Percentiles rank a stretch among this genome's conserved stretches.
phyloP scores from a whole-genome alignment of 2,797 vertebrate genomes.

The Pipistrellus kuhlii region DNA sequence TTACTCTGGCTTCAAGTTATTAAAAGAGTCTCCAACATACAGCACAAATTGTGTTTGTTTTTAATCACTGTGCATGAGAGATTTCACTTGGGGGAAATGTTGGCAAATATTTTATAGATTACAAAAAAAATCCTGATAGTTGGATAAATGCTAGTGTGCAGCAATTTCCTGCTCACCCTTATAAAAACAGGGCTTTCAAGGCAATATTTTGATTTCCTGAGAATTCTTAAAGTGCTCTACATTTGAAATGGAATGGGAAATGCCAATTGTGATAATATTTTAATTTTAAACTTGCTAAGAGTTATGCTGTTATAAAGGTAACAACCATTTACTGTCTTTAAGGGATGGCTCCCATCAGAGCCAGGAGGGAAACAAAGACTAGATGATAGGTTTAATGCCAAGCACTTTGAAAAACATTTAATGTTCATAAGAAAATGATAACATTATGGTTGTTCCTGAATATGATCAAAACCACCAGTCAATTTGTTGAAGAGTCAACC shows the following conservation, averaged over 20 bases:
- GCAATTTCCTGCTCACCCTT: conserved; percentile 59
- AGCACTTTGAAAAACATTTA: conserved; percentile 9
- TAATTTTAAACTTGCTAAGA: conserved; percentile 69
- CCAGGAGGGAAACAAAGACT: neutral
- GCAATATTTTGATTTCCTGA: conserved; percentile 75
- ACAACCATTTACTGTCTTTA: conserved; percentile 21
- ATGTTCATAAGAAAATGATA: neutral
- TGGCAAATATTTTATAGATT: conserved; percentile 70
- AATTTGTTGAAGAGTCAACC: neutral
- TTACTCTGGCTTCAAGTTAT: conserved; percentile 61
- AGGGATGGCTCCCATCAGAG: conserved; percentile 12
- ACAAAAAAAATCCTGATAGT: conserved; percentile 63
- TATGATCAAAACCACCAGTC: neutral
- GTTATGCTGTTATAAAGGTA: conserved; percentile 58
- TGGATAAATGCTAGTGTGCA: conserved; percentile 57
- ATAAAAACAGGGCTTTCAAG: conserved; percentile 61
- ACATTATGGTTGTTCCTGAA: neutral
- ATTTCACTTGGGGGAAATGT: conserved; percentile 51
- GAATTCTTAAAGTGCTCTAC: conserved; percentile 41
- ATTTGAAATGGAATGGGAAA: conserved; percentile 66
- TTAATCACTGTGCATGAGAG: conserved; percentile 66
- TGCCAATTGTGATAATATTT: conserved; percentile 68
- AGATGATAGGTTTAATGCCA: neutral
- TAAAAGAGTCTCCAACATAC: conserved; percentile 40
- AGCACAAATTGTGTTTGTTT: conserved; percentile 60